Evolutionary conservation across 2,113 vertebrate species (phyloP), one percentile per base, ranked within the genome.

Genomic region (Notiomystis cincta): DNA sequence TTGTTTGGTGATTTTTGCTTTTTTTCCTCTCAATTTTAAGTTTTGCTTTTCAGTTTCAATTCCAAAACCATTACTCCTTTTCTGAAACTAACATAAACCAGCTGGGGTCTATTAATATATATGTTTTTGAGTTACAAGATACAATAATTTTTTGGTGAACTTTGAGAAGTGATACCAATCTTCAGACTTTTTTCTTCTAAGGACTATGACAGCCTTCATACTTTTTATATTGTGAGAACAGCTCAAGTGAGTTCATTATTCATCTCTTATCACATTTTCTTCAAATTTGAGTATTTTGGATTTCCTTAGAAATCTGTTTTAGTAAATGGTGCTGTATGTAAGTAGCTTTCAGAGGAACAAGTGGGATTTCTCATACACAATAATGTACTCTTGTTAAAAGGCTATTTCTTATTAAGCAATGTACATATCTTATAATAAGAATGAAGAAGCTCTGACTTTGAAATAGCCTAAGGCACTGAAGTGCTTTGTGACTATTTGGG

Each of bases 391-490:
- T 73, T 67, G 6, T 37, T 69, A 83, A 95, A 95, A 86, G 22
- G 30, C 8, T 89, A 33, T 81, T 93, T 94, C 90, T 91, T 94
- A 89, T 91, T 93, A 96, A 95, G 24, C 19, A 62, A 5, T 51
- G 28, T 77, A 90, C 64, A 90, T 78, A 66, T 72, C 90, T 82
- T 91, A 89, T 94, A 85, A 88, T 94, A 80, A 79, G 42, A 91
- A 92, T 45, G 54, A 90, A 93, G 28, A 22, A 80, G 15, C 22
- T 87, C 23, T 95, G 48, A 47, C 58, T 94, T 94, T 60, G 70
- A 92, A 93, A 92, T 66, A 90, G 83, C 86, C 89, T 95, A 57
- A 95, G 93, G 96, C 95, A 81, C 9, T 89, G 38, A 93, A 93
- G 37, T 76, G 47, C 30, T 87, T 90, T 92, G 64, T 81, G 89